phyloP scores from a whole-genome alignment of 1,140 invertebrate genomes.

The Phthorimaea operculella region DNA sequence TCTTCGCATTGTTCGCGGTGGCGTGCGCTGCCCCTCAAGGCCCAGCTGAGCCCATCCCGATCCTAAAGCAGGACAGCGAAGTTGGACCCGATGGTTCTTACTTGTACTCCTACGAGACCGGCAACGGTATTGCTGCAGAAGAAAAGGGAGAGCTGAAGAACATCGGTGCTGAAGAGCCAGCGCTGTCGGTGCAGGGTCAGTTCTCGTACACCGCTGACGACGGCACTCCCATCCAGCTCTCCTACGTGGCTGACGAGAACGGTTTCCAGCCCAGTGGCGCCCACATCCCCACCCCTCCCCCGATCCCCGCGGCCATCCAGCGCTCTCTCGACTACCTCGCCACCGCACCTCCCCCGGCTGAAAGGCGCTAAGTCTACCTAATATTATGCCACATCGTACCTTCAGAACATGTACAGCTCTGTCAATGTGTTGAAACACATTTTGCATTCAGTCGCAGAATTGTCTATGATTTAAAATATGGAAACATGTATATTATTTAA shows the following conservation, averaged over 20 bases:
- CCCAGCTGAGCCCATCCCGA: slow-evolving; percentile 69
- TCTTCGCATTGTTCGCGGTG: slow-evolving; percentile 50
- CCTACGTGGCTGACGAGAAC: slow-evolving; percentile 72
- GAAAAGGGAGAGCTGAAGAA: slow-evolving; percentile 68
- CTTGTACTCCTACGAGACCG: slow-evolving; percentile 71
- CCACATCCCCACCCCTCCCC: slow-evolving; percentile 74
- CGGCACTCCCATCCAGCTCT: slow-evolving; percentile 68
- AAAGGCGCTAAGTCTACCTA: slow-evolving; percentile 16
- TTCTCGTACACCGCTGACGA: slow-evolving; percentile 74
- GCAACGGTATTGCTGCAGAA: slow-evolving; percentile 68
- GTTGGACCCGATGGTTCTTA: slow-evolving; percentile 76
- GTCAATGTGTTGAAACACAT: slow-evolving; percentile 7
- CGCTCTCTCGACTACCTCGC: slow-evolving; percentile 67
- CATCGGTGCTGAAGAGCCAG: slow-evolving; percentile 60
- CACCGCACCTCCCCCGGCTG: slow-evolving; percentile 46
- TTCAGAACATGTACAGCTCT: background rate
- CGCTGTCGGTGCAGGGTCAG: slow-evolving; percentile 64
- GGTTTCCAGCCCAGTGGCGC: slow-evolving; percentile 71
- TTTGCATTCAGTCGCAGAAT: slow-evolving; percentile 9
- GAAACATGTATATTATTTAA: too few relatives aligned
- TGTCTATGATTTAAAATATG: background rate
- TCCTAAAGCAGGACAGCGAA: slow-evolving; percentile 71
- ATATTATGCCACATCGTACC: background rate
- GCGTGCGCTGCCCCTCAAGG: slow-evolving; percentile 63
- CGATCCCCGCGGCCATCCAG: slow-evolving; percentile 73